Base-by-base conservation (phyloP, 2,113 vertebrate genomes). In the Sorex fumeus region DNA sequence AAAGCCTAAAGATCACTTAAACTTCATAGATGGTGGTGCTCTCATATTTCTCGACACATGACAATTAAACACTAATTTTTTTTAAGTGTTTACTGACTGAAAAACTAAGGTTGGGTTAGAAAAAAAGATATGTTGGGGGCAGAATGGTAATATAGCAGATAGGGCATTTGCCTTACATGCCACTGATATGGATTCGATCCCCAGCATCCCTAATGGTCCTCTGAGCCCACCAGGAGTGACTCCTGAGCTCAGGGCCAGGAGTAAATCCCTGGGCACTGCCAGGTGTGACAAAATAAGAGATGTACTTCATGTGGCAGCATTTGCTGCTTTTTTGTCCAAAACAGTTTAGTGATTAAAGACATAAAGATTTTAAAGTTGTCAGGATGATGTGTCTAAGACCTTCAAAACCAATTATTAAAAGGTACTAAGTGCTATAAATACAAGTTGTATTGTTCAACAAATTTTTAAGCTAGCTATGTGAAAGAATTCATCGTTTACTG, bases 1-100 rank as follows among this genome's bases (percentile, higher is more conserved):
- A 13, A 80, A 19, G 75, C 62, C 47, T 79, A 90, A 95, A 96
- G 57, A 94, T 90, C 77, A 94, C 88, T 97, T 97, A 30, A 97
- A 95, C 77, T 90, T 96, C 84, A 84, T 95, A 75, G 76, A 85
- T 8, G 72, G 74, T 96, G 93, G 81, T 96, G 97, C 90, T 71
- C 72, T 89, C 69, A 30, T 81, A 79, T 83, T 84, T 95, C 36
- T 95, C 82, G 30, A 70, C 69, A 93, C 66, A 76, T 87, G 7
- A 84, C 47, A 95, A 25, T 67, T 67, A 91, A 88, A 60, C 67
- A 95, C 57, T 71, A 95, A 67, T 83, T 79, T 90, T 90, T 72
- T 10, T 40, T 9, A 78, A 83, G 2, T 70, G 19, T 89, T 91
- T 91, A 69, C 11, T 57, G 27, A 81, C 36, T 50, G 75, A 67